Evolutionary conservation across 2,113 vertebrate genomes (phyloP).

Genomic region (Falco punctatus): DNA sequence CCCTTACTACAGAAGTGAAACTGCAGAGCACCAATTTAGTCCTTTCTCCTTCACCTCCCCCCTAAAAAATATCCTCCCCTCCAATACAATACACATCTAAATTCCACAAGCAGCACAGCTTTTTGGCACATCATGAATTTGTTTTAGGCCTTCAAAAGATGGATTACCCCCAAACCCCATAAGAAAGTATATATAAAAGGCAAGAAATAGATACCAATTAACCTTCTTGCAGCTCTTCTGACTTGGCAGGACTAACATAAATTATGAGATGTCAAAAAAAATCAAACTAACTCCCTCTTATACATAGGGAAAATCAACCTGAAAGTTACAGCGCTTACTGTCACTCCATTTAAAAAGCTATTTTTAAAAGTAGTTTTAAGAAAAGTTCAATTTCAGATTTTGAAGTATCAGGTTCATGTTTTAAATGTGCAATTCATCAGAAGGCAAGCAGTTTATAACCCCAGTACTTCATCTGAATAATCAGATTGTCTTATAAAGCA

Average conservation of each 20-base stretch:
- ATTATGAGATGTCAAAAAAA: no score
- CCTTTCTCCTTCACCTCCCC: neutral
- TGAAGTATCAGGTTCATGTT: neutral
- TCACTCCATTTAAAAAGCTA: neutral
- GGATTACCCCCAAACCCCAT: neutral
- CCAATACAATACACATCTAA: neutral
- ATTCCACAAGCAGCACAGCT: neutral
- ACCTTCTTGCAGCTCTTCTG: accelerated
- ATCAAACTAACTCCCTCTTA: neutral
- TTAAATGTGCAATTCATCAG: neutral
- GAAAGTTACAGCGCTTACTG: neutral
- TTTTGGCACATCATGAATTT: neutral
- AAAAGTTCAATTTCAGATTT: neutral
- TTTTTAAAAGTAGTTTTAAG: neutral
- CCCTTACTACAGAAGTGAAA: neutral
- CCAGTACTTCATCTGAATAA: neutral
- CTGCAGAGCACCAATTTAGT: neutral
- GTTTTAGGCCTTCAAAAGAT: neutral
- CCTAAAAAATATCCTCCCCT: neutral
- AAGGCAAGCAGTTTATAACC: neutral
- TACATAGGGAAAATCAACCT: neutral
- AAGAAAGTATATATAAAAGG: neutral
- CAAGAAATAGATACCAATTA: neutral
- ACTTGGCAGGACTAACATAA: neutral
- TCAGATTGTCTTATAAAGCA: neutral